These are phyloP conservation scores for Platygyra sinensis DNA, from an alignment of 64 coral and sea anemone genomes.

Conservation along the genomic window DNA sequence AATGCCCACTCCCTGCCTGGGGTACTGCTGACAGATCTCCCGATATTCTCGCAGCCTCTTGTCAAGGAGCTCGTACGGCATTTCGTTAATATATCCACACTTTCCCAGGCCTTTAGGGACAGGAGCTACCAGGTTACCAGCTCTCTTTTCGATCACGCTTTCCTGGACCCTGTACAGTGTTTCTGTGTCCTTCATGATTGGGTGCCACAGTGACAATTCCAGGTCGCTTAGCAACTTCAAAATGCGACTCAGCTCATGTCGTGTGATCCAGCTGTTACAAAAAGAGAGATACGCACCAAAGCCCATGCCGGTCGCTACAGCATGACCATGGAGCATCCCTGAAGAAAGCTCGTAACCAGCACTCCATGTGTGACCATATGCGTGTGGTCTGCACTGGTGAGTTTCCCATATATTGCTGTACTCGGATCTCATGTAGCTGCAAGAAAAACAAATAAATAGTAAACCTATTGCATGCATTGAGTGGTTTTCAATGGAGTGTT, in stretches of 20 bases:
- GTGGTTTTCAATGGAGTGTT: no score
- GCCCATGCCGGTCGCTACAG: conserved; percentile 79
- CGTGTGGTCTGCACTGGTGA: conserved; percentile 75
- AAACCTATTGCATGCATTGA: no score
- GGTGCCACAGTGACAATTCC: no score
- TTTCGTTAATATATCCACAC: no score
- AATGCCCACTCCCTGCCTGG: no score
- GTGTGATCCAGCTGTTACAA: conserved; percentile 46
- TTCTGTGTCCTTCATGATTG: conserved; percentile 57
- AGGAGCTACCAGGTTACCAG: conserved; percentile 69
- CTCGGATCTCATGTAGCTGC: conserved; percentile 72
- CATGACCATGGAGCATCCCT: conserved; percentile 86
- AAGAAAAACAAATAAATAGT: not conserved
- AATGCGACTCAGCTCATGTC: conserved; percentile 62
- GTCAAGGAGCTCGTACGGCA: conserved; percentile 50
- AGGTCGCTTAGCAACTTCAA: conserved; percentile 65
- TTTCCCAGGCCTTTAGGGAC: no score
- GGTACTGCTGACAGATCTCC: conserved; percentile 56
- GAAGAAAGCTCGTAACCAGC: conserved; percentile 70
- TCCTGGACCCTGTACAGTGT: conserved; percentile 29
- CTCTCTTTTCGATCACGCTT: conserved; percentile 64
- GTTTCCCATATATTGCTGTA: conserved; percentile 84
- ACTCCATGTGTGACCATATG: conserved; percentile 81
- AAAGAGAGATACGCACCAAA: conserved; percentile 76
- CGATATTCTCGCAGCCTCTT: conserved; percentile 58